phyloP scores from a whole-genome alignment of 2,113 vertebrate species.

The Emberiza fucata region DNA sequence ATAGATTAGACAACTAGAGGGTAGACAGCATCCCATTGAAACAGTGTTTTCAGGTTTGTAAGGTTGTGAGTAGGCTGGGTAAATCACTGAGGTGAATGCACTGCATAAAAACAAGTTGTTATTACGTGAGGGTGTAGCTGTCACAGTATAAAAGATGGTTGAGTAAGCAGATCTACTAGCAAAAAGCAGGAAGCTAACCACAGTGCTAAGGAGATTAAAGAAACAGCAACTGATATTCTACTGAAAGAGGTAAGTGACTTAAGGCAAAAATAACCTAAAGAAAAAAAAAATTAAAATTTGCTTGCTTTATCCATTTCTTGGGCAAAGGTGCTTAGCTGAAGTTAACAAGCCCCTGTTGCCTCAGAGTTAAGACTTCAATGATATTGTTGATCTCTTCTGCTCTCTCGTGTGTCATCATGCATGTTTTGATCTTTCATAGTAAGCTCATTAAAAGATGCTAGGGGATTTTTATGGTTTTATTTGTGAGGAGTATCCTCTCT shows the following conservation, averaged over 20 bases:
- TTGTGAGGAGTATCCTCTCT: background rate
- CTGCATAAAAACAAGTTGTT: background rate
- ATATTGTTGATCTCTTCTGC: background rate
- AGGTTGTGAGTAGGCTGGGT: slow-evolving; percentile 1
- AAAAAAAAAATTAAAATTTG: background rate
- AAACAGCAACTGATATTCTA: background rate
- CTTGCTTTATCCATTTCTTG: background rate
- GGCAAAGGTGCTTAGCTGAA: background rate
- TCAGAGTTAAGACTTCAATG: background rate
- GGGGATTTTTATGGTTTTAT: background rate
- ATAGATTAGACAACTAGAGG: background rate
- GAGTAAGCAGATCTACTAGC: slow-evolving; percentile 17
- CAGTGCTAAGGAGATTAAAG: background rate
- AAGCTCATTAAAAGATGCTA: background rate
- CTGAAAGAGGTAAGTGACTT: slow-evolving; percentile 23
- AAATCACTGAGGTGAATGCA: slow-evolving; percentile 17
- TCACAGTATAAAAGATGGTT: slow-evolving; percentile 27
- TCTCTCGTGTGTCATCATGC: background rate
- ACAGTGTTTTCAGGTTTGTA: background rate
- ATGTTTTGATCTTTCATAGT: background rate
- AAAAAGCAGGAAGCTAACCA: background rate
- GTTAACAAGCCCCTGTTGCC: background rate
- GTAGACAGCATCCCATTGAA: background rate
- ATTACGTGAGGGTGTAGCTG: slow-evolving; percentile 48
- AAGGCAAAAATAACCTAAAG: background rate